phyloP scores from a whole-genome alignment of 2,888 invertebrate genomes.

The Ennomos fuscantarius region DNA sequence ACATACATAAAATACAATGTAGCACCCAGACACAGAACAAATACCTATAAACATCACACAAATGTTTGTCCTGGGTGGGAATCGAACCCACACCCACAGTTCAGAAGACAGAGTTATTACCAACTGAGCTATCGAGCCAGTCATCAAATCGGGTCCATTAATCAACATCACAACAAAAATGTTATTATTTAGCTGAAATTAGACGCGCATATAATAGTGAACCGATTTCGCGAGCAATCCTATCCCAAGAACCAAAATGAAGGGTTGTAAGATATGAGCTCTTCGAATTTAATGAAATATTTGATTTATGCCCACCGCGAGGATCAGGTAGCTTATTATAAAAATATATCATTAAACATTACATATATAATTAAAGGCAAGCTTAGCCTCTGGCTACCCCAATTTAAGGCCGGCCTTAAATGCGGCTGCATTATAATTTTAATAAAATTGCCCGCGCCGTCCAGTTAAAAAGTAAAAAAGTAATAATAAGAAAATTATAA shows the following conservation, averaged over 20 bases:
- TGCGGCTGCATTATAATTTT: slow-evolving; percentile 79
- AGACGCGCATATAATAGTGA: slow-evolving; percentile 57
- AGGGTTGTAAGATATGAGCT: slow-evolving; percentile 79
- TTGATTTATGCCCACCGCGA: slow-evolving; percentile 80
- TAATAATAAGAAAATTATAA: slow-evolving; percentile 81
- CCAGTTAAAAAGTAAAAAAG: slow-evolving; percentile 69
- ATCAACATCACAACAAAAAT: slow-evolving; percentile 66
- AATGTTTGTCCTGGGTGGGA: no score
- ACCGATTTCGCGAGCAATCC: slow-evolving; percentile 69
- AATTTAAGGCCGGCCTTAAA: slow-evolving; percentile 65
- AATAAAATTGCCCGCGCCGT: slow-evolving; percentile 80
- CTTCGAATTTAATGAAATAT: slow-evolving; percentile 83
- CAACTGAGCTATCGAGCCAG: no score
- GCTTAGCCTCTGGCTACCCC: slow-evolving; percentile 80
- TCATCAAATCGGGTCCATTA: slow-evolving; percentile 55
- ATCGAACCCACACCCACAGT: no score
- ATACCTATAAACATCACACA: no score
- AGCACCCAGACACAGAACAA: no score
- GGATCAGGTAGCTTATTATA: slow-evolving; percentile 85
- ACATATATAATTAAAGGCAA: slow-evolving; percentile 82
- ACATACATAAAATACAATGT: no score
- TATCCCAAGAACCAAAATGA: slow-evolving; percentile 65
- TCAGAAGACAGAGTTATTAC: no score
- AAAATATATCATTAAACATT: slow-evolving; percentile 84
- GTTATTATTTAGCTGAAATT: slow-evolving; percentile 66